Percentiles rank a stretch among this genome's conserved stretches.
These are phyloP conservation scores for Acronicta leporina DNA, from an alignment of 2,888 invertebrate genomes.

Conservation along the genomic window DNA sequence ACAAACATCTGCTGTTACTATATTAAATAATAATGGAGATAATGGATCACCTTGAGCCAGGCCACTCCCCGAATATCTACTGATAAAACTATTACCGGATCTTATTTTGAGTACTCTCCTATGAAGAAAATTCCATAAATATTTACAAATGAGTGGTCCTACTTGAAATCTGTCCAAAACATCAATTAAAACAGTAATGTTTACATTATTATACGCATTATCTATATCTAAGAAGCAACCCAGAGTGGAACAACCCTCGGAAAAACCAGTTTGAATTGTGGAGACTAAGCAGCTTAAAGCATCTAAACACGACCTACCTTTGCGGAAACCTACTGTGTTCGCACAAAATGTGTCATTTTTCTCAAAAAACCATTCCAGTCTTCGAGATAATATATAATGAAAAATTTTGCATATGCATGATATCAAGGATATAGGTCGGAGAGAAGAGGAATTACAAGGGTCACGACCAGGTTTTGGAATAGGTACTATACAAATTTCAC, in stretches of 20 bases:
- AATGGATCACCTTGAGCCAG: slow-evolving; percentile 3
- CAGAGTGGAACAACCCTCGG: no score
- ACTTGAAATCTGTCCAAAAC: slow-evolving; percentile 5
- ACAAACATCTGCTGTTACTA: slow-evolving; percentile 7
- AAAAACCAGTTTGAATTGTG: no score
- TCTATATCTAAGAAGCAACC: no score
- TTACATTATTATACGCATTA: no score
- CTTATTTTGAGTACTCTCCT: slow-evolving; percentile 6
- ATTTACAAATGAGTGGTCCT: slow-evolving; percentile 3
- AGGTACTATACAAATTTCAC: not conserved
- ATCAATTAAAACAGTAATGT: no score
- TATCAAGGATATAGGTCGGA: not conserved
- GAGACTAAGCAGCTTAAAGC: no score
- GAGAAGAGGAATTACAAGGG: not conserved
- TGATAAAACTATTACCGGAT: no score
- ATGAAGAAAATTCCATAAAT: slow-evolving; percentile 12
- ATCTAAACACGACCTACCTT: no score
- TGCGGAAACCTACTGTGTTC: slow-evolving; percentile 10
- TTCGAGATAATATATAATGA: not conserved
- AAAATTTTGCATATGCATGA: not conserved
- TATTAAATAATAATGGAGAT: slow-evolving; percentile 11
- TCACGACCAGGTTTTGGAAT: slow-evolving; percentile 9
- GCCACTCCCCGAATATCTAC: not conserved
- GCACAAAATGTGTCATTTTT: slow-evolving; percentile 2
- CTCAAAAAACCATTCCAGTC: slow-evolving; percentile 9